Evolutionary conservation across 1,140 invertebrate species (phyloP).

Genomic region (Bombus cullumanus): DNA sequence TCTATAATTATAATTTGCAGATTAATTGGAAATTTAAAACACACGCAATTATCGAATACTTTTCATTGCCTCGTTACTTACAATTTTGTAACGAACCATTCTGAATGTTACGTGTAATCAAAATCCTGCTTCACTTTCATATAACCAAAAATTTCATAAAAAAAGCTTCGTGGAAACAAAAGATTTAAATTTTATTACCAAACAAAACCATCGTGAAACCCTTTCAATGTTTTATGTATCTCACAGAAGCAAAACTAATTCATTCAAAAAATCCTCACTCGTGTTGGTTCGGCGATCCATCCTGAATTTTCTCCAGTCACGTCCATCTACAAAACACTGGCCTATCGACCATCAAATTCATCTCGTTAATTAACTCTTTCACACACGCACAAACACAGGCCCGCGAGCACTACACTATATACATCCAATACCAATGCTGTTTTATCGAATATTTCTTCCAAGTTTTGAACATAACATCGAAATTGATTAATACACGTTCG

Average conservation of each 20-base stretch:
- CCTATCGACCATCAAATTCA: neutral
- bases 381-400: too few species aligned
- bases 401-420: neutral
- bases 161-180: neutral
- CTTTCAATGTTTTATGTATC: neutral
- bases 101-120: fast-evolving
- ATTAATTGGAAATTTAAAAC: too few species aligned
- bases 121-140: too few species aligned
- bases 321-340: constrained; percentile 8
- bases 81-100: too few species aligned
- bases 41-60: too few species aligned
- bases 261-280: neutral
- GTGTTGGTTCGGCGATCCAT: neutral
- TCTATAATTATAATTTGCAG: too few species aligned
- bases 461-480: neutral
- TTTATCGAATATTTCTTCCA: neutral
- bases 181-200: neutral
- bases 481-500: neutral
- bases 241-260: neutral
- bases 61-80: too few species aligned
- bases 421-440: neutral
- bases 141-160: neutral
- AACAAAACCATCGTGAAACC: neutral
- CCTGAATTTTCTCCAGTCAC: neutral
- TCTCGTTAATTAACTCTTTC: constrained; percentile 2